These are phyloP conservation scores for Ciconia boyciana DNA, from an alignment of 2,113 vertebrate genomes.

Conservation along the genomic window DNA sequence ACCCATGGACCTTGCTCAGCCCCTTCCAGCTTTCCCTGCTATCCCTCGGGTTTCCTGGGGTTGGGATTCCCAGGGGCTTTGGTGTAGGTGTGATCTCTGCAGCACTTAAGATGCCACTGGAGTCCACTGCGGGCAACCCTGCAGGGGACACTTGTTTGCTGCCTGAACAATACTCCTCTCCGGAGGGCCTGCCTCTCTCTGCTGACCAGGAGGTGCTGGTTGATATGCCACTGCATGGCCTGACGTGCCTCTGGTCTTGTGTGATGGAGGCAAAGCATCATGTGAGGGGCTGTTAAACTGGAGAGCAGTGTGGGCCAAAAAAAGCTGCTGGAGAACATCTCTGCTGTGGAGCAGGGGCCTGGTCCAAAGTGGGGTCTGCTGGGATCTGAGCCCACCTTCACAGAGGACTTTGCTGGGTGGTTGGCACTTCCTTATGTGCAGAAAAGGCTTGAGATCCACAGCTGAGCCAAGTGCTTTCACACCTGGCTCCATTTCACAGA, in stretches of 20 bases:
- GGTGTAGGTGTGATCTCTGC: background rate
- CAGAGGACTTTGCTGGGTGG: background rate
- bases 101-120: fast-evolving
- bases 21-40: background rate
- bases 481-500: background rate
- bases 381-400: background rate
- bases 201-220: background rate
- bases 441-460: background rate
- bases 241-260: background rate
- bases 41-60: background rate
- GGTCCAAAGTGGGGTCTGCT: background rate
- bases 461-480: background rate
- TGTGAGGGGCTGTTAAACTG: background rate
- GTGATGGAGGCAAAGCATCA: background rate
- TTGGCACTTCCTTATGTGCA: background rate
- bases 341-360: background rate
- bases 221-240: background rate
- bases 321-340: background rate
- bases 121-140: fast-evolving
- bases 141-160: background rate
- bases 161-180: background rate
- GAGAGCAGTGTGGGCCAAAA: background rate
- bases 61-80: background rate
- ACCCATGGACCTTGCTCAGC: background rate
- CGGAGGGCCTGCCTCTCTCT: background rate